These are phyloP conservation scores for Sprattus sprattus DNA, from an alignment of 2,113 vertebrate genomes.

Conservation along the genomic window DNA sequence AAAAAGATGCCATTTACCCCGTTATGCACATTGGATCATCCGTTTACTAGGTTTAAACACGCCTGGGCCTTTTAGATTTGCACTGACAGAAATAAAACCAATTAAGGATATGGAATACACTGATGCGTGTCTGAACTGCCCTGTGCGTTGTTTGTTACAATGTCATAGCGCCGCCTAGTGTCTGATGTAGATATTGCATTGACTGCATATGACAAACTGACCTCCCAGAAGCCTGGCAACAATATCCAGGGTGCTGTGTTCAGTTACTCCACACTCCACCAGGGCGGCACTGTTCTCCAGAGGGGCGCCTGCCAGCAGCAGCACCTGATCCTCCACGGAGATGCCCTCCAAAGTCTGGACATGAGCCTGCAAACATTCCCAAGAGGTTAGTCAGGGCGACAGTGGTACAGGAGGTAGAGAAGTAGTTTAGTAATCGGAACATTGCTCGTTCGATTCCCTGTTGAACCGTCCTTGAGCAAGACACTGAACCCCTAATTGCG, in stretches of 20 bases:
- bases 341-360: constrained; percentile 74
- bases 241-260: constrained; percentile 75
- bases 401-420: too few relatives aligned
- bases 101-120: too few relatives aligned
- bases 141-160: background rate
- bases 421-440: too few relatives aligned
- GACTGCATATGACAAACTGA: constrained; percentile 33
- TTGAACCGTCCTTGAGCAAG: too few relatives aligned
- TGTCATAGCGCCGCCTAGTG: too few relatives aligned
- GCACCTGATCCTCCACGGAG: constrained; percentile 71
- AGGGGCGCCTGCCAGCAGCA: constrained; percentile 71
- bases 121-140: too few relatives aligned
- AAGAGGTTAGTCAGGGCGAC: background rate
- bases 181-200: too few relatives aligned
- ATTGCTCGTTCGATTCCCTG: too few relatives aligned
- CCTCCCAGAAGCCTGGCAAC: constrained; percentile 77
- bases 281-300: constrained; percentile 70
- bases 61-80: too few relatives aligned
- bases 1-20: background rate
- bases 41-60: too few relatives aligned
- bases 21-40: background rate
- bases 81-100: too few relatives aligned
- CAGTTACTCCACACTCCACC: constrained; percentile 67
- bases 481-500: too few relatives aligned
- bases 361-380: constrained; percentile 60